These are phyloP conservation scores for Aptenodytes patagonicus DNA, from an alignment of 2,113 vertebrate genomes.

Conservation along the genomic window DNA sequence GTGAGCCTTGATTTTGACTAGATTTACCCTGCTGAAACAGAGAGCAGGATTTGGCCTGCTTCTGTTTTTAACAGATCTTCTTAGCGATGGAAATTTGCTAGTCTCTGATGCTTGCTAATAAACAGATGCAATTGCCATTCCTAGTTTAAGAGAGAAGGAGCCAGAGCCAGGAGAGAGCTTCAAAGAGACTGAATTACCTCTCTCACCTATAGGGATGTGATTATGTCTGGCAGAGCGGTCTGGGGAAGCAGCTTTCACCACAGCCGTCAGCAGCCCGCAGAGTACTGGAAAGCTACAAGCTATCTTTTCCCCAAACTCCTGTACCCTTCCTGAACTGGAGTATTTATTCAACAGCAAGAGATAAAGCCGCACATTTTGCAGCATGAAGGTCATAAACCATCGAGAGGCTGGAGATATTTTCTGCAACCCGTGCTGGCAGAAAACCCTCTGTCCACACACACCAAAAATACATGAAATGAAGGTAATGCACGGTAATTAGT, in stretches of 20 bases:
- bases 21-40: neutral
- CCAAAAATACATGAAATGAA: neutral
- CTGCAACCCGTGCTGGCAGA: neutral
- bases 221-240: neutral
- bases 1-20: neutral
- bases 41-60: neutral
- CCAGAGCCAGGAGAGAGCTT: neutral
- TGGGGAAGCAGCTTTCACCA: neutral
- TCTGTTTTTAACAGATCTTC: neutral
- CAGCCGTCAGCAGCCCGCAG: neutral
- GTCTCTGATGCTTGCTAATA: neutral
- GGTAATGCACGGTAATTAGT: neutral
- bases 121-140: neutral
- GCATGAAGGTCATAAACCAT: neutral
- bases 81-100: neutral
- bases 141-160: neutral
- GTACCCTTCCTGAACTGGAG: neutral
- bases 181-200: neutral
- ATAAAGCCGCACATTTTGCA: neutral
- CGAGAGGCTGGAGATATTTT: neutral
- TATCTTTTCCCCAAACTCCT: neutral
- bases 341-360: neutral
- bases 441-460: neutral
- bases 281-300: neutral
- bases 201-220: slow-evolving; percentile 24